Conservation (phyloP, 2,888 invertebrate genomes). For the Bruchidius siliquastri region DNA sequence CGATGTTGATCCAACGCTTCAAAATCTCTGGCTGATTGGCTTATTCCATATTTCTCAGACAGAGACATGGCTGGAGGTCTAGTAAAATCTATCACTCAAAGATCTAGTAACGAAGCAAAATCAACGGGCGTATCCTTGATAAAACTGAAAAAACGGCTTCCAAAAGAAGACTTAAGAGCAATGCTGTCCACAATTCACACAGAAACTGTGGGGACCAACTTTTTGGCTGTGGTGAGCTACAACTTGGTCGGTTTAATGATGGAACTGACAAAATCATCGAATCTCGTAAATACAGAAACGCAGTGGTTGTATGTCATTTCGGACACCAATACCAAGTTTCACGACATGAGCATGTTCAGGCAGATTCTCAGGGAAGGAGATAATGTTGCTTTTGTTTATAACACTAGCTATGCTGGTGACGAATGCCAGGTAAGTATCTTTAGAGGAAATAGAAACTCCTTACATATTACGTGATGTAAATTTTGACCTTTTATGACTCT, state of each 20-base stretch:
- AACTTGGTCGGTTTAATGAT: constrained; percentile 61
- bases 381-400: constrained; percentile 74
- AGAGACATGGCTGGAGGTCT: constrained; percentile 64
- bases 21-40: too few relatives aligned
- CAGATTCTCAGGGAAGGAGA: constrained; percentile 69
- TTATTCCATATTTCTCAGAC: constrained; percentile 50
- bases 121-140: constrained; percentile 39
- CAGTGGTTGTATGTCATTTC: constrained; percentile 81
- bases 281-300: constrained; percentile 65
- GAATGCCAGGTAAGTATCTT: constrained; percentile 56
- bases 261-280: constrained; percentile 61
- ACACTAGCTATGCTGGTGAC: constrained; percentile 53
- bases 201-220: constrained; percentile 45
- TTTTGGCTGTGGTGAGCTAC: constrained; percentile 59
- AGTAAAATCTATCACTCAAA: constrained; percentile 54
- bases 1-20: too few relatives aligned
- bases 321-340: constrained; percentile 51
- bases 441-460: too few relatives aligned
- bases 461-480: too few relatives aligned
- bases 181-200: constrained; percentile 36
- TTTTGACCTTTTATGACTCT: background rate
- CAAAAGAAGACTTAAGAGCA: constrained; percentile 15
- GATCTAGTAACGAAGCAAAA: constrained; percentile 24
- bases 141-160: constrained; percentile 29
- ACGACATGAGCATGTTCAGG: constrained; percentile 54